Conservation (phyloP, 2,113 vertebrate species). For the Acanthochromis polyacanthus region DNA sequence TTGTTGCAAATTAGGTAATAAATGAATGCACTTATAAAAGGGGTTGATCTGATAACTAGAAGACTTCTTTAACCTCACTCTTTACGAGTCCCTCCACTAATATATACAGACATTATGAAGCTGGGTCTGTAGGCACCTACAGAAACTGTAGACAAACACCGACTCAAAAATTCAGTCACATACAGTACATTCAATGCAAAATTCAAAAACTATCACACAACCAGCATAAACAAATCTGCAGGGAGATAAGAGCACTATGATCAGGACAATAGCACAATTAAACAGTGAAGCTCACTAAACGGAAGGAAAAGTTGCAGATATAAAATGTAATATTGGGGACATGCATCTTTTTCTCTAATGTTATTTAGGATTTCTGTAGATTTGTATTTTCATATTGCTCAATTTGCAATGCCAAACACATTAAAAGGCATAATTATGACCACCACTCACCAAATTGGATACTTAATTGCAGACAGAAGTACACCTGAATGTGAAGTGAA, state of each 20-base stretch:
- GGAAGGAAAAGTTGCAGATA: slow-evolving; percentile 19
- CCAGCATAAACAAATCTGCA: slow-evolving; percentile 5
- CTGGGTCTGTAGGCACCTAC: background rate
- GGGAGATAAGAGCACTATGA: slow-evolving; percentile 10
- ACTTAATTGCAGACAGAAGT: slow-evolving; percentile 9
- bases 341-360: background rate
- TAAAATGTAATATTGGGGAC: slow-evolving; percentile 24
- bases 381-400: background rate
- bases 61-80: slow-evolving; percentile 9
- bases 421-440: background rate
- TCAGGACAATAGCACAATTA: slow-evolving; percentile 8
- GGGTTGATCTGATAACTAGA: background rate
- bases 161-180: slow-evolving; percentile 11
- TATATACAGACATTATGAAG: slow-evolving; percentile 1
- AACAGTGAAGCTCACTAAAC: slow-evolving; percentile 3
- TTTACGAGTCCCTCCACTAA: background rate
- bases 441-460: background rate
- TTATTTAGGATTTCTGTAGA: background rate
- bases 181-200: slow-evolving; percentile 43
- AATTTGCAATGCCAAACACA: background rate
- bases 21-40: slow-evolving; percentile 8
- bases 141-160: background rate
- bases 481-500: background rate
- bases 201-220: slow-evolving; percentile 13
- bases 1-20: background rate